Evolutionary conservation across 2,113 vertebrate genomes (phyloP).

Genomic region (Melanotaenia duboulayi): DNA sequence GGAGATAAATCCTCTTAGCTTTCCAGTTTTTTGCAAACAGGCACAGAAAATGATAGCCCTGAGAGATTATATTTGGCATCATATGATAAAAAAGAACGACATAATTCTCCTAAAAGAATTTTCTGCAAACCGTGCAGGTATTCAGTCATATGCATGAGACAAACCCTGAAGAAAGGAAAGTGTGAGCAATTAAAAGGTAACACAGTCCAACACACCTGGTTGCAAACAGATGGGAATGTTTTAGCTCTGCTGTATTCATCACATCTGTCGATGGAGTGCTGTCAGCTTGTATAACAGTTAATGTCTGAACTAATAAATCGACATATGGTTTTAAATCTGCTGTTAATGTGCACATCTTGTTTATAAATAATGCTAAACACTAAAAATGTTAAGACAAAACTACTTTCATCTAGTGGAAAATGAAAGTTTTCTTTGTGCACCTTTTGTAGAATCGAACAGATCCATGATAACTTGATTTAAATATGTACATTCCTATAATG

Average conservation of each 20-base stretch:
- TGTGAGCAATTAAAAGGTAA: background rate
- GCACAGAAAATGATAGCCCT: constrained; percentile 72
- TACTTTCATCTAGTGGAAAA: too few relatives aligned
- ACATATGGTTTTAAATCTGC: too few relatives aligned
- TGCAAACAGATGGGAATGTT: background rate
- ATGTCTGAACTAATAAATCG: too few relatives aligned
- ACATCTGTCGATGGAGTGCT: background rate
- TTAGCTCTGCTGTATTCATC: background rate
- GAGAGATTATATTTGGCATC: constrained; percentile 72
- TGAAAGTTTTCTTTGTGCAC: too few relatives aligned
- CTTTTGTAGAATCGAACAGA: too few relatives aligned
- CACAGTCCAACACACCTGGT: background rate
- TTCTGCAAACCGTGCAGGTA: constrained; percentile 12
- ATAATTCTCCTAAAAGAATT: constrained; percentile 48
- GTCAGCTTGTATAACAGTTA: background rate
- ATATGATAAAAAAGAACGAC: constrained; percentile 66
- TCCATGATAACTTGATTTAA: too few relatives aligned
- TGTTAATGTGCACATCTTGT: too few relatives aligned
- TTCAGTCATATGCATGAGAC: constrained; percentile 1
- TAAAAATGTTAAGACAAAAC: too few relatives aligned
- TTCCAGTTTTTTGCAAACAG: constrained; percentile 62
- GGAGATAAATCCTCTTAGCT: constrained; percentile 70
- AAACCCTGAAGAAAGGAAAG: background rate
- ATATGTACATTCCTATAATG: too few relatives aligned
- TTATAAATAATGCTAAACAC: too few relatives aligned